Conservation (phyloP, 2,888 invertebrate species). For the Athripsodes cinereus region DNA sequence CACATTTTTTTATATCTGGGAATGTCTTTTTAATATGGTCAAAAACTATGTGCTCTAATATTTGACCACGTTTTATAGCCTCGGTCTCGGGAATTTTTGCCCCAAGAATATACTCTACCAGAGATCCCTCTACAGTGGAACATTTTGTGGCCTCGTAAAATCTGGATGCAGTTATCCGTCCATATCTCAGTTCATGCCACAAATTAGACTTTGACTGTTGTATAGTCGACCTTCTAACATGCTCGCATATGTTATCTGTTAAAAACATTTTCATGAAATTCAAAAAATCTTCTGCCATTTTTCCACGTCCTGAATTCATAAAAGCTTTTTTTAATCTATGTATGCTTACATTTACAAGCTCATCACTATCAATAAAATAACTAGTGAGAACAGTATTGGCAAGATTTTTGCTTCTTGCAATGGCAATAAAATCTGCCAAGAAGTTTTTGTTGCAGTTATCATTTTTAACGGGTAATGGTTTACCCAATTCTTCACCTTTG, state of each 20-base stretch:
- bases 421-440: background rate
- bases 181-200: conserved; percentile 1
- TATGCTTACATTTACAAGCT: background rate
- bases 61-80: background rate
- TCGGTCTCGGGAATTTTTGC: background rate
- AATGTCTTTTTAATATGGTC: background rate
- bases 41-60: background rate
- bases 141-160: background rate
- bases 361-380: no score
- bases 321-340: no score
- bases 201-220: background rate
- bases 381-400: background rate
- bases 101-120: background rate
- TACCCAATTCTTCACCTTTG: background rate
- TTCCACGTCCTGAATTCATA: background rate
- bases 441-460: background rate
- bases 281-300: background rate
- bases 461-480: background rate
- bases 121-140: background rate
- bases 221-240: background rate
- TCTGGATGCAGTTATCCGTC: background rate
- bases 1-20: background rate
- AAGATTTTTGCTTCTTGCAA: no score
- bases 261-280: background rate
- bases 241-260: background rate